Evolutionary conservation across 2,888 invertebrate genomes (phyloP), one percentile per base, ranked within the genome.

Genomic region (Mayetiola destructor): DNA sequence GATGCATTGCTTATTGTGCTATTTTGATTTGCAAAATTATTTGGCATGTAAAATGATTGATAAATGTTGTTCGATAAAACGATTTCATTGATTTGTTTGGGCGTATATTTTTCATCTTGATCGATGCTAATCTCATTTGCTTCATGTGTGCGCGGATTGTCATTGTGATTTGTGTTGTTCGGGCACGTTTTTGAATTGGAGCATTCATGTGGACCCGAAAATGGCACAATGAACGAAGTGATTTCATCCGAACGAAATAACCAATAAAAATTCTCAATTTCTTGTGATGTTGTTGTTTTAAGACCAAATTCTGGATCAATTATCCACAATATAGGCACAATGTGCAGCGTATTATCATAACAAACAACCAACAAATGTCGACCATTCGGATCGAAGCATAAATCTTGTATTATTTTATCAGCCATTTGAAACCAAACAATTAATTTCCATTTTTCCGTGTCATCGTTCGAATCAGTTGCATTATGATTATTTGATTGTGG

Each of bases 321-420:
- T 16, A 66, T 59, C 3, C 67, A 66, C 52, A 71, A 57, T 0
- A 71, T 70, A 42, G 73, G 73, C 57, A 73, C 68, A 59, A 71
- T 70, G 60, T 73, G 73, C 35, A 73, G 63, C 10, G 73, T 72
- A 60, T 73, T 73, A 63, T 73, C 73, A 55, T 71, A 70, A 64
- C 72, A 73, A 32, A 73, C 64, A 59, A 72, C 71, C 36, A 73
- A 60, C 37, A 73, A 62, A 69, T 70, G 70, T 57, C 66, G 81
- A 57, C 88, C 89, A 59, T 83, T 80, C 1, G 88, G 85, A 73
- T 90, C 88, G 71, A 91, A 90, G 69, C 88, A 88, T 68, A 89
- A 75, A 66, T 82, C 82, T 67, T 82, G 77, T 59, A 84, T 77
- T 14, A 69, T 67, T 53, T 71, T 67, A 48, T 67, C 65, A 55